Evolutionary conservation across 1,140 invertebrate genomes (phyloP), one percentile per base, ranked within the genome.

Genomic region (Coptotermes formosanus): DNA sequence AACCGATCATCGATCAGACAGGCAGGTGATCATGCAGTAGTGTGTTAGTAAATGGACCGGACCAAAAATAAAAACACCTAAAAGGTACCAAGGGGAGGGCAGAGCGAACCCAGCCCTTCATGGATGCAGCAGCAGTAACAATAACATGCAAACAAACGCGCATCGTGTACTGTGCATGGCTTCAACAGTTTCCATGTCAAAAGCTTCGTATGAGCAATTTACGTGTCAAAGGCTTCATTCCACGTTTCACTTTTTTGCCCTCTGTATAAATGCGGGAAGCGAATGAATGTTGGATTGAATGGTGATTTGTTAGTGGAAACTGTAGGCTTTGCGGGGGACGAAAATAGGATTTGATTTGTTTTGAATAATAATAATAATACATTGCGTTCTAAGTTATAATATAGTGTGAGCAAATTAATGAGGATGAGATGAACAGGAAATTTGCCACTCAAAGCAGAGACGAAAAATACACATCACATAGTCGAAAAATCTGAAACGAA

Each of bases 101-200:
- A 21, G 21, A 64, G 21, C 8, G 1, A 64, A 64, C 59, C 12
- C 59, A 64, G 21, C 59, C 59, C 59, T 23, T 23, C 16, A n/a
- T 23, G 59, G 59, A 64, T 64, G 59, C 59, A 64, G 59, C 19
- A 64, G 59, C 59, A 64, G 25, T 64, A 64, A 64, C 59, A 64
- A 64, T 64, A 64, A 64, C 59, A 64, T 64, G 59, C 19, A 64
- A 64, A 64, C 59, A 64, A 64, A 64, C 59, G 19, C 59, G 59
- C 59, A 64, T 64, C 59, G 59, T 64, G 19, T 19, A 8, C 19
- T 16, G 59, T 64, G 59, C 59, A 64, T 64, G 21, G 59, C 59
- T 64, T 64, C 59, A 64, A 64, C 59, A 64, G 59, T 64, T 64
- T 64, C 59, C 59, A 64, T 64, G 59, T 64, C 59, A 64, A 64